These are phyloP conservation scores for Mellivora capensis DNA, from an alignment of 2,113 vertebrate genomes.

Conservation along the genomic window DNA sequence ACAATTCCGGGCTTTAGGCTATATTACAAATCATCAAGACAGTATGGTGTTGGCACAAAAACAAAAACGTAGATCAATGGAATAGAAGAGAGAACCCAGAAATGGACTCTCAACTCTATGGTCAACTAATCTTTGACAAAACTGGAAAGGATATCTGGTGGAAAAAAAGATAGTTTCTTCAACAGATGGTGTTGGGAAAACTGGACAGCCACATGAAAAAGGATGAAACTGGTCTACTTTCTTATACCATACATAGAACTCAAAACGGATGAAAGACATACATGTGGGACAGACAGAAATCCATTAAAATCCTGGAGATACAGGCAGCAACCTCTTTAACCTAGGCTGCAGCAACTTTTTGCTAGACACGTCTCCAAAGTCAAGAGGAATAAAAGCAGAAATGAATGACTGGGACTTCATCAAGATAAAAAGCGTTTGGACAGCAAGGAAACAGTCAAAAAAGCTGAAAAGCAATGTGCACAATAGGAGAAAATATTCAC, in stretches of 20 bases:
- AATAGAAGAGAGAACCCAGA: neutral
- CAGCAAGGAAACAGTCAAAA: neutral
- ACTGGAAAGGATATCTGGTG: neutral
- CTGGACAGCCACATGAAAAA: neutral
- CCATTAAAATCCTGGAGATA: neutral
- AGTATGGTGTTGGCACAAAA: neutral
- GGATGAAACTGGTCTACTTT: neutral
- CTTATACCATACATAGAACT: neutral
- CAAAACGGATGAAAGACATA: neutral
- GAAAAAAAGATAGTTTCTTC: neutral
- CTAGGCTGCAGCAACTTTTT: neutral
- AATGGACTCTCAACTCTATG: neutral
- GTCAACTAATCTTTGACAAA: neutral
- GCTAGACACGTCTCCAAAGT: neutral
- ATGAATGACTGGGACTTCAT: neutral
- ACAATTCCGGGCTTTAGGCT: neutral
- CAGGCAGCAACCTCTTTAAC: neutral
- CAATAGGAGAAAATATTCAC: neutral
- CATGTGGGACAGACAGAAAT: neutral
- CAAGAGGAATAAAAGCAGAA: neutral
- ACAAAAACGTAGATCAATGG: neutral
- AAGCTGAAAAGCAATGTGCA: neutral
- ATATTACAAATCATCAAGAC: neutral
- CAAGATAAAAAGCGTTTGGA: neutral
- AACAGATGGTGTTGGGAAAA: neutral